phyloP scores from a whole-genome alignment of 2,113 vertebrate species.

The Paradoxurus hermaphroditus region DNA sequence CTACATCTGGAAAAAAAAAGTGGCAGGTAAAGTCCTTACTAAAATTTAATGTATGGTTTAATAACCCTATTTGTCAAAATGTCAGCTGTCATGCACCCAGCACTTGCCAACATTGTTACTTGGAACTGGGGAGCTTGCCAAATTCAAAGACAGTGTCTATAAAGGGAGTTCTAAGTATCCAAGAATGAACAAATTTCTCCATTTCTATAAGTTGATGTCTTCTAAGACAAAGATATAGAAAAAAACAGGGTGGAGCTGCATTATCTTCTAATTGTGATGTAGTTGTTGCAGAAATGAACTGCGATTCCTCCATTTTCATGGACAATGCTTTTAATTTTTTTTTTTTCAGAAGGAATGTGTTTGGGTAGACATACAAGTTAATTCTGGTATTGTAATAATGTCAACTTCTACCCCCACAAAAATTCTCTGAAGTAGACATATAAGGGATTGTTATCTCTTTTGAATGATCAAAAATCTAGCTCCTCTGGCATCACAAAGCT shows the following conservation, averaged over 20 bases:
- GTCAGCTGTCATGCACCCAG: slow-evolving; percentile 40
- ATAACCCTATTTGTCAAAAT: slow-evolving; percentile 63
- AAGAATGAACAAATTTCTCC: background rate
- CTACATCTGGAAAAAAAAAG: background rate
- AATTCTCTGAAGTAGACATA: background rate
- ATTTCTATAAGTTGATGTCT: background rate
- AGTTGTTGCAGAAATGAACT: background rate
- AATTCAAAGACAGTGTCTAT: background rate
- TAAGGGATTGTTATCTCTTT: background rate
- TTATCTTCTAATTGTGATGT: background rate
- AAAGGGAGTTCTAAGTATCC: background rate
- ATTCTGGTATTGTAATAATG: background rate
- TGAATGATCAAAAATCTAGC: background rate
- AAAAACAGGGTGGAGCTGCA: background rate
- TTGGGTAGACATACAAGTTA: background rate
- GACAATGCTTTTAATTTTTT: background rate
- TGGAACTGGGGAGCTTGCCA: background rate
- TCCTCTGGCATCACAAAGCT: background rate
- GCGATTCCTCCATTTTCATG: background rate
- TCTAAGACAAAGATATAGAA: background rate
- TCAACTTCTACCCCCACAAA: background rate
- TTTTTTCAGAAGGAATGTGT: background rate
- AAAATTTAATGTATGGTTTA: slow-evolving; percentile 51
- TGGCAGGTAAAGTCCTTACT: background rate
- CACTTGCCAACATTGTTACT: background rate